Percentiles rank a stretch among this genome's conserved stretches.
These are phyloP conservation scores for Cyanoramphus novaezelandiae DNA, from an alignment of 2,113 vertebrate genomes.

Conservation along the genomic window DNA sequence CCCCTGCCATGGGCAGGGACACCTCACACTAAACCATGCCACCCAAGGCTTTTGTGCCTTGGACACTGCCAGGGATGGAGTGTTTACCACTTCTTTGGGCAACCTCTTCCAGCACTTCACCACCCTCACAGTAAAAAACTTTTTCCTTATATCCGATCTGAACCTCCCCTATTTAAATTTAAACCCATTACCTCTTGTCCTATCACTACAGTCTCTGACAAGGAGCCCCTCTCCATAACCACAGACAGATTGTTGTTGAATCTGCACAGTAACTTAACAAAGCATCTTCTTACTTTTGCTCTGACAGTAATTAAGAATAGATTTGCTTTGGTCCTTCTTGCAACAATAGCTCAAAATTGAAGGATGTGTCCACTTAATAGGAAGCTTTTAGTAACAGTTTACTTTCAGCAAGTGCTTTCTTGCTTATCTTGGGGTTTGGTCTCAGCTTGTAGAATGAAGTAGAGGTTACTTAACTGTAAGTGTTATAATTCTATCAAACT, in stretches of 20 bases:
- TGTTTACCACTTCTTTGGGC: neutral
- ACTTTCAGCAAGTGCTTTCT: neutral
- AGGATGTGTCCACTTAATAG: neutral
- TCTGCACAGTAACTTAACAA: neutral
- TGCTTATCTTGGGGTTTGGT: neutral
- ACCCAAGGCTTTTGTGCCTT: neutral
- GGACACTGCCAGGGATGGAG: neutral
- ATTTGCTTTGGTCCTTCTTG: neutral
- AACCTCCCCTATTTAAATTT: neutral
- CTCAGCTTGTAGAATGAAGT: neutral
- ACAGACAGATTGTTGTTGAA: neutral
- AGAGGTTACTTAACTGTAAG: neutral
- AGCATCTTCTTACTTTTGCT: neutral
- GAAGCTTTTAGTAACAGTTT: neutral
- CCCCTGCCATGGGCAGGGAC: neutral
- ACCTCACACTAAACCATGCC: neutral
- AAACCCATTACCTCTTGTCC: neutral
- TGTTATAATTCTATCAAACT: neutral
- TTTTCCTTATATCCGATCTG: neutral
- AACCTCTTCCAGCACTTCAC: neutral
- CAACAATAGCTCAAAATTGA: neutral
- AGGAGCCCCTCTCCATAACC: neutral
- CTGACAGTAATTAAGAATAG: neutral
- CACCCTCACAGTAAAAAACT: neutral
- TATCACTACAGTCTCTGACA: neutral